A percentile compares a stretch with the other conserved stretches of the same genome.
Conservation (phyloP, 2,888 invertebrate species). For the Cephonodes hylas region DNA sequence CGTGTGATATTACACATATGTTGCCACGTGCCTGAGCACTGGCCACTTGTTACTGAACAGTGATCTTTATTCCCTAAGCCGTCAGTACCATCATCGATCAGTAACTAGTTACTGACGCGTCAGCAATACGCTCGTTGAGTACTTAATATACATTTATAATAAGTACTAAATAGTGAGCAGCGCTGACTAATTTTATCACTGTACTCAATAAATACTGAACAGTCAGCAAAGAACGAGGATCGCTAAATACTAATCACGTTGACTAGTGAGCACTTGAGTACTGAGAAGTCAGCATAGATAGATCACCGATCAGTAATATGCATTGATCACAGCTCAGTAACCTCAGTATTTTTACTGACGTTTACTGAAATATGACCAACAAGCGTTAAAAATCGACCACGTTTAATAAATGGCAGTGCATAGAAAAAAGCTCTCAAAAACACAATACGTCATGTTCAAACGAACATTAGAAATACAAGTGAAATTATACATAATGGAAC, state of each 20-base stretch:
- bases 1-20: constrained; percentile 19
- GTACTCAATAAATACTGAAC: neutral
- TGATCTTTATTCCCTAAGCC: neutral
- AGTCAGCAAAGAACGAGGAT: neutral
- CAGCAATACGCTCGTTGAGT: neutral
- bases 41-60: neutral
- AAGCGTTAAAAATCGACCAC: no score
- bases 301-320: no score
- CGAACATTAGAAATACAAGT: neutral
- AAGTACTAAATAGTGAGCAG: neutral
- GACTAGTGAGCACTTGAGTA: neutral
- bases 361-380: no score
- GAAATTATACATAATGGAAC: neutral
- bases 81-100: neutral
- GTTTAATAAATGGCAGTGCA: neutral
- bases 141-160: neutral
- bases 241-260: no score
- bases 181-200: no score
- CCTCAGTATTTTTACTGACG: neutral
- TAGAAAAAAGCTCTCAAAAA: neutral
- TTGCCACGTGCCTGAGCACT: neutral
- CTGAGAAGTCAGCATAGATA: neutral
- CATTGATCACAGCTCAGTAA: neutral
- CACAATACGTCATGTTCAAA: no score
- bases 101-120: neutral